phyloP scores from a whole-genome alignment of 2,797 vertebrate species.

The Oceanodroma leucorhoa region DNA sequence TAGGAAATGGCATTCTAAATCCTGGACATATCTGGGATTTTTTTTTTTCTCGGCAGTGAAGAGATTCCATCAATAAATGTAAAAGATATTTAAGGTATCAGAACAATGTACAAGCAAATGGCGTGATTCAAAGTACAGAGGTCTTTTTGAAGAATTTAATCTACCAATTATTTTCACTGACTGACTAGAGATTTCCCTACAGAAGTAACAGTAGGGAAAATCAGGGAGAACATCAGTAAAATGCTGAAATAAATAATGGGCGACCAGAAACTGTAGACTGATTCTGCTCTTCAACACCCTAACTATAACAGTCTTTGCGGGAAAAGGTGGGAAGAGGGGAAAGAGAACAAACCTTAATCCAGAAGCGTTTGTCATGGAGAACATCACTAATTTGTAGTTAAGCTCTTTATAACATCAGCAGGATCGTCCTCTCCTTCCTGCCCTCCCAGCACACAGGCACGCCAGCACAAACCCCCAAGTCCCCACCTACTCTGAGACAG shows the following conservation, averaged over 20 bases:
- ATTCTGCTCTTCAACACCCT: background rate
- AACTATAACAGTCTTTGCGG: background rate
- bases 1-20: background rate
- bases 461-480: background rate
- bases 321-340: background rate
- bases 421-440: background rate
- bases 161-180: background rate
- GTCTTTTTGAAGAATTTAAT: background rate
- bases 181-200: background rate
- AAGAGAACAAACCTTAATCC: background rate
- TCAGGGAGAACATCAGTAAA: background rate
- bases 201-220: background rate
- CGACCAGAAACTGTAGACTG: background rate
- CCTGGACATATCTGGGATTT: background rate
- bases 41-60: background rate
- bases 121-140: background rate
- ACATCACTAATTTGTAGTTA: background rate
- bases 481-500: background rate
- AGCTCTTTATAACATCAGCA: background rate
- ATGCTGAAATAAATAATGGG: background rate
- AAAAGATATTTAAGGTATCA: background rate
- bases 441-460: background rate
- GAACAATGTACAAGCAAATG: background rate
- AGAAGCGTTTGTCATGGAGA: background rate
- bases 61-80: background rate